Conservation (phyloP, 2,888 invertebrate genomes). For the Tachina fera region DNA sequence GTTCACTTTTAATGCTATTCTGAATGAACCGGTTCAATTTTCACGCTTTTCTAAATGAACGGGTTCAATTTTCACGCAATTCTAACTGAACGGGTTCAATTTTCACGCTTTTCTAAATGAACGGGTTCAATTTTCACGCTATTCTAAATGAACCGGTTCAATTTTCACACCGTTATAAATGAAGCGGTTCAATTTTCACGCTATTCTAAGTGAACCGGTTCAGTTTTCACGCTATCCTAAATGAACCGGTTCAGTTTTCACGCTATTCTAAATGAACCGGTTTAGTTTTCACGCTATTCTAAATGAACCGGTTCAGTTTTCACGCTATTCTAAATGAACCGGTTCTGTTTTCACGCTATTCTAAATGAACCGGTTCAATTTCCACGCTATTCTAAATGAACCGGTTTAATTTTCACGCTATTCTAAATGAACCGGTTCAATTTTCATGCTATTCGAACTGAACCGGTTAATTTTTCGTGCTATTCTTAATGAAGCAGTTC, state of each 20-base stretch:
- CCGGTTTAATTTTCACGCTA: background rate
- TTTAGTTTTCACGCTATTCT: background rate
- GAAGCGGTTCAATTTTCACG: background rate
- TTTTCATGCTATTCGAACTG: too few species aligned
- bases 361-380: background rate
- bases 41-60: background rate
- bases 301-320: background rate
- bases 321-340: background rate
- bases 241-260: background rate
- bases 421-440: background rate
- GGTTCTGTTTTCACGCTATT: background rate
- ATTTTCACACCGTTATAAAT: background rate
- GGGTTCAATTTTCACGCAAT: too few species aligned
- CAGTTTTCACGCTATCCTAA: background rate
- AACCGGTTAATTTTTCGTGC: too few species aligned
- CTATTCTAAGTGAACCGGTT: conserved; percentile 1
- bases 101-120: background rate
- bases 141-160: background rate
- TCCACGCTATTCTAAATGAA: background rate
- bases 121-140: too few species aligned
- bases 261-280: background rate
- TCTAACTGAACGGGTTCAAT: too few species aligned
- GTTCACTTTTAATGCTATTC: background rate
- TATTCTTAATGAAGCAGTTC: background rate
- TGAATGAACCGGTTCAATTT: conserved; percentile 1